A percentile compares a stretch with the other conserved stretches of the same genome.
These are phyloP conservation scores for Lophura nycthemera DNA, from an alignment of 2,113 vertebrate species.

Conservation along the genomic window DNA sequence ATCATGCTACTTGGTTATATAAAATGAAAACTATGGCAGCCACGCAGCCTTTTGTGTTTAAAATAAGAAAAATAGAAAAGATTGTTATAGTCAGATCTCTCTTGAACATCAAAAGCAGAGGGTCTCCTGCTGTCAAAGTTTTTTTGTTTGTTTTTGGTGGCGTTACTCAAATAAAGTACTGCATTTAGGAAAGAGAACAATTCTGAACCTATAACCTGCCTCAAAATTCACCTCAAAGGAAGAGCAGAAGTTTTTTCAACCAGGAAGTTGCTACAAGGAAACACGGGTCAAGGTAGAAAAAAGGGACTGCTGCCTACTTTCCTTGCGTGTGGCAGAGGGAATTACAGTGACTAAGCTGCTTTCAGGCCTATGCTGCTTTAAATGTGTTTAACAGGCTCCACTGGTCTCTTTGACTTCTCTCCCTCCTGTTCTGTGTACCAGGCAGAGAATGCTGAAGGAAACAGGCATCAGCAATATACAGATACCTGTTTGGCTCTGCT, in stretches of 20 bases:
- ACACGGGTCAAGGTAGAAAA: not conserved
- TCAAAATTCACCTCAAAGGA: not conserved
- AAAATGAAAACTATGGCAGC: not conserved
- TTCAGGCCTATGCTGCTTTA: not conserved
- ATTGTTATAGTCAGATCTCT: not conserved
- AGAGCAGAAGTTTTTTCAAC: not conserved
- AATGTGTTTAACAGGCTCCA: not conserved
- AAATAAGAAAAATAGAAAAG: not conserved
- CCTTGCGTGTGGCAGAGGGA: not conserved
- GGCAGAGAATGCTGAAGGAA: not conserved
- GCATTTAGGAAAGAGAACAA: not conserved
- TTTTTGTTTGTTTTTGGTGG: not conserved
- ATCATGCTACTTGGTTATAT: not conserved
- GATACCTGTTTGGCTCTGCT: not conserved
- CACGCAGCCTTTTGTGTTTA: not conserved
- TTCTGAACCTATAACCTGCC: too few relatives aligned
- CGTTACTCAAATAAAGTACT: not conserved
- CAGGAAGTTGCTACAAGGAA: not conserved
- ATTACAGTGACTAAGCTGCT: not conserved
- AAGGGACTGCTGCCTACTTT: not conserved
- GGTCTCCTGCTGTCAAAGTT: not conserved
- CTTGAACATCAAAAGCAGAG: not conserved
- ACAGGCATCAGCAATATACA: not conserved
- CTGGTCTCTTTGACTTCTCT: not conserved
- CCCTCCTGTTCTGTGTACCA: not conserved